Percentiles rank a stretch among this genome's conserved stretches.
phyloP scores from a whole-genome alignment of 1,140 invertebrate genomes.

The Odontomachus brunneus region DNA sequence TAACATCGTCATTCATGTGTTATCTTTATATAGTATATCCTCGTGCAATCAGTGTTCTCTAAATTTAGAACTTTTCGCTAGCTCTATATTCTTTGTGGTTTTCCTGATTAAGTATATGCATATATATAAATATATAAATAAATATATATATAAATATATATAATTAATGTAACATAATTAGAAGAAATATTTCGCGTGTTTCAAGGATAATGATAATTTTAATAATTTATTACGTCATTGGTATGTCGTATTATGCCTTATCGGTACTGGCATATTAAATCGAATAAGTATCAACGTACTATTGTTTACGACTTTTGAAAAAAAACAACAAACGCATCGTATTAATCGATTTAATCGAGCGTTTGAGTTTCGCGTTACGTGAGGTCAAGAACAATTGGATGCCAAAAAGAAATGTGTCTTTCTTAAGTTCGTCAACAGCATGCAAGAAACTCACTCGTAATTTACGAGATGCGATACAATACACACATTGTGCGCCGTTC shows the following conservation, averaged over 20 bases:
- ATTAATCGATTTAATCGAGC: constrained; percentile 29
- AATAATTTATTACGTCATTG: constrained; percentile 52
- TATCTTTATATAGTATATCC: constrained; percentile 66
- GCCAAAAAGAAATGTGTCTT: constrained; percentile 15
- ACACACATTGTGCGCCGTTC: background rate
- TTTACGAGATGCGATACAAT: background rate
- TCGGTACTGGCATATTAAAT: constrained; percentile 22
- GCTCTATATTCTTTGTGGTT: constrained; percentile 68
- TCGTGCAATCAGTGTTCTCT: constrained; percentile 74
- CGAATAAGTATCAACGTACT: constrained; percentile 5
- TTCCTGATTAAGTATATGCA: constrained; percentile 50
- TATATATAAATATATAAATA: no score
- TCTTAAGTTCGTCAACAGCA: background rate
- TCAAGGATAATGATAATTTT: constrained; percentile 52
- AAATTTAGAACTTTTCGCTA: constrained; percentile 72
- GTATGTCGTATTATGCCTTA: constrained; percentile 41
- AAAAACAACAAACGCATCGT: constrained; percentile 4
- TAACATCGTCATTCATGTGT: constrained; percentile 63
- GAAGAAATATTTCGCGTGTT: constrained; percentile 59
- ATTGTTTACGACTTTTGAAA: constrained; percentile 20
- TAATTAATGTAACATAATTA: constrained; percentile 54
- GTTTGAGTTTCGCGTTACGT: background rate
- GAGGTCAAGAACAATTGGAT: constrained; percentile 7
- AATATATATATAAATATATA: no score
- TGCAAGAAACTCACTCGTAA: background rate